Conservation (phyloP, 2,888 invertebrate genomes). For the Cartodere bifasciata region DNA sequence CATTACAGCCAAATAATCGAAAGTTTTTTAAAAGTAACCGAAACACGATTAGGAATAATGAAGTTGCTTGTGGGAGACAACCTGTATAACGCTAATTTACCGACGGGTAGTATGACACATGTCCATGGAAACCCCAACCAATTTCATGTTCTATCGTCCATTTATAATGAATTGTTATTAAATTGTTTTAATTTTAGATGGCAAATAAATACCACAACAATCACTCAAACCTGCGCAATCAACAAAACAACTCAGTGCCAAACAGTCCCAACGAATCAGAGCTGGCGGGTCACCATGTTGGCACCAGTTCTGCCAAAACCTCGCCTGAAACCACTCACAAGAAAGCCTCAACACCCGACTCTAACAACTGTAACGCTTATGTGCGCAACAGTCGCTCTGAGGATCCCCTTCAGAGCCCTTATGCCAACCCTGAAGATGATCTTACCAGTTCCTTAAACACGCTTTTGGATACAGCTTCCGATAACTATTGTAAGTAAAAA, state of each 20-base stretch:
- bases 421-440: conserved; percentile 86
- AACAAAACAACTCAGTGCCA: conserved; percentile 49
- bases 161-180: too few relatives aligned
- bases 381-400: conserved; percentile 75
- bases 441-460: conserved; percentile 89
- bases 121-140: too few relatives aligned
- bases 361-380: conserved; percentile 30
- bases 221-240: conserved; percentile 31
- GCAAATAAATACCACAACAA: conserved; percentile 41
- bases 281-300: conserved; percentile 39
- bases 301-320: conserved; percentile 40
- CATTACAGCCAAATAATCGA: too few relatives aligned
- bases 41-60: too few relatives aligned
- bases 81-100: too few relatives aligned
- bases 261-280: conserved; percentile 56
- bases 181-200: conserved; percentile 17
- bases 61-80: too few relatives aligned
- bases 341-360: conserved; percentile 30
- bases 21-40: too few relatives aligned
- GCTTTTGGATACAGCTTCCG: conserved; percentile 53
- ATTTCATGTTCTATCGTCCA: too few relatives aligned
- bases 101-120: too few relatives aligned
- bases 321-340: conserved; percentile 42
- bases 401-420: conserved; percentile 48
- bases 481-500: too few relatives aligned